Conservation (phyloP, 23 tunicate species). For the Oikopleura vanhoeffeni region DNA sequence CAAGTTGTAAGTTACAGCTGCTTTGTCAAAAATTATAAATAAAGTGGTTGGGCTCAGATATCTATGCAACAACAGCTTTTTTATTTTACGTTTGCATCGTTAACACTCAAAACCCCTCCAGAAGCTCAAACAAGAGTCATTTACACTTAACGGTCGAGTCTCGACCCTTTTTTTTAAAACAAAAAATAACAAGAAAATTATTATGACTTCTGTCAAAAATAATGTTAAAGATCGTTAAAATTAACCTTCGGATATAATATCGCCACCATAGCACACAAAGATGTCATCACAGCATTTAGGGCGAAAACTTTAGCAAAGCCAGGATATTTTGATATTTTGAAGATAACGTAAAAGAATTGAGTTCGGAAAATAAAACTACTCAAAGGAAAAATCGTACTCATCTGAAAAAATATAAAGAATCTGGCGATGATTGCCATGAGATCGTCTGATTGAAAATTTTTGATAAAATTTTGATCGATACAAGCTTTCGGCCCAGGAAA, state of each 20-base stretch:
- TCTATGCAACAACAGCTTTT: too few species aligned
- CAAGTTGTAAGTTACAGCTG: too few species aligned
- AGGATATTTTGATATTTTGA: conserved; percentile 44
- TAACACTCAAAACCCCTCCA: too few species aligned
- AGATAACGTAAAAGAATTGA: conserved; percentile 46
- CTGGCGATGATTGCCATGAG: conserved; percentile 47
- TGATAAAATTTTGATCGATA: conserved; percentile 42
- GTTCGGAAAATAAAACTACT: conserved; percentile 47
- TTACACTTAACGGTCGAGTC: too few species aligned
- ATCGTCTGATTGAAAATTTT: conserved; percentile 35
- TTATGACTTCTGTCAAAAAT: too few species aligned
- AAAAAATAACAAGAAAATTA: too few species aligned
- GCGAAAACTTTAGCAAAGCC: conserved; percentile 49
- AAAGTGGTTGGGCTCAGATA: too few species aligned
- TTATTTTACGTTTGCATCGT: too few species aligned
- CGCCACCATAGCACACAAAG: conserved; percentile 37
- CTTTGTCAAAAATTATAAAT: too few species aligned
- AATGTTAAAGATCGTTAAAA: too few species aligned
- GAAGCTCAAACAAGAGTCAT: too few species aligned
- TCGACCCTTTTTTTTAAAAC: too few species aligned
- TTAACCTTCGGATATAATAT: conserved; percentile 70
- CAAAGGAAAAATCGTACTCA: conserved; percentile 83
- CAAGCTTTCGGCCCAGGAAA: conserved; percentile 16
- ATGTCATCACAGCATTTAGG: conserved; percentile 22
- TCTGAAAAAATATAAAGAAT: conserved; percentile 50